Evolutionary conservation across 2,888 invertebrate species (phyloP).

Genomic region (Drosophila gaucha): DNA sequence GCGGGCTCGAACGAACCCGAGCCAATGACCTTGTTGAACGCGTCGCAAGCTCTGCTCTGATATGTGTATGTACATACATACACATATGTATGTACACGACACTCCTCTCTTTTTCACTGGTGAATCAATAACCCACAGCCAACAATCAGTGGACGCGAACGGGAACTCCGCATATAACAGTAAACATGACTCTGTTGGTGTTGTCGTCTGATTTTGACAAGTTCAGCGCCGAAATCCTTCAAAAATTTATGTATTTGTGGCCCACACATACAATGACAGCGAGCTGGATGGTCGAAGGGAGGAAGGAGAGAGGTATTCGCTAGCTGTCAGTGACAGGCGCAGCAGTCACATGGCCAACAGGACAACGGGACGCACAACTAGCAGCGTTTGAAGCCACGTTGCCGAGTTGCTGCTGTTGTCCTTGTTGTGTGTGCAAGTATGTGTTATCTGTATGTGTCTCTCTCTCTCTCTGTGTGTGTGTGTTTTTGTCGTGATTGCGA

Average conservation of each 20-base stretch:
- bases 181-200: slow-evolving; percentile 41
- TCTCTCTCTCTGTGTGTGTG: slow-evolving; percentile 26
- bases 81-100: not conserved
- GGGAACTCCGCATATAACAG: slow-evolving; percentile 36
- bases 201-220: slow-evolving; percentile 83
- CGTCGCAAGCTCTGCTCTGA: slow-evolving; percentile 4
- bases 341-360: slow-evolving; percentile 45
- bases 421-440: slow-evolving; percentile 30
- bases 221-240: slow-evolving; percentile 84
- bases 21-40: slow-evolving; percentile 75
- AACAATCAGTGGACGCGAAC: slow-evolving; percentile 22
- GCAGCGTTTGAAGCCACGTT: slow-evolving; percentile 33
- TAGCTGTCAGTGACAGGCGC: slow-evolving; percentile 71
- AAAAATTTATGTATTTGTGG: slow-evolving; percentile 75
- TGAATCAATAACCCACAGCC: slow-evolving; percentile 69
- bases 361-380: slow-evolving; percentile 17
- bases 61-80: not conserved
- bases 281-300: not conserved
- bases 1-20: slow-evolving; percentile 54
- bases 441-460: slow-evolving; percentile 24
- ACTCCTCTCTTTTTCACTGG: not conserved
- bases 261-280: slow-evolving; percentile 29
- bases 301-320: not conserved
- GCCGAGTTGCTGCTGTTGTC: slow-evolving; percentile 6
- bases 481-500: slow-evolving; percentile 70